These are phyloP conservation scores for Lepidurus packardi DNA, from an alignment of 1,140 invertebrate species.

Conservation along the genomic window DNA sequence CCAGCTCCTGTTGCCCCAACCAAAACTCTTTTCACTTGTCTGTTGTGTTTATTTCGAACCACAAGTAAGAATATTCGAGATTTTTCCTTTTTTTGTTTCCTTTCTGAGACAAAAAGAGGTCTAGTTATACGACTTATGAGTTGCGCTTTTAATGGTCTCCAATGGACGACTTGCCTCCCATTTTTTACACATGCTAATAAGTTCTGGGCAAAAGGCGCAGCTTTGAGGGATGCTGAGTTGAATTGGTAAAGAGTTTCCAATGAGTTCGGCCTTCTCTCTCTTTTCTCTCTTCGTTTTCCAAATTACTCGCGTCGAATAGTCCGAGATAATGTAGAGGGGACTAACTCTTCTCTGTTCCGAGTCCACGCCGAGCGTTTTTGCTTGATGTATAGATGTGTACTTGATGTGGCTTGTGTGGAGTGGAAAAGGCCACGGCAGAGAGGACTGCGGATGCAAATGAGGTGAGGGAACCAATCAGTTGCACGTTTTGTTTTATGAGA, in stretches of 20 bases:
- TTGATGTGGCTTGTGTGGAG: too few relatives aligned
- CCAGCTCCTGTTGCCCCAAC: neutral
- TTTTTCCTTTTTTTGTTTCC: too few relatives aligned
- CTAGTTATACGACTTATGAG: neutral
- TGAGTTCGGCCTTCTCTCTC: neutral
- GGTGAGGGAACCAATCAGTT: neutral
- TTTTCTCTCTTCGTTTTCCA: neutral
- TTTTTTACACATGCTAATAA: conserved; percentile 22
- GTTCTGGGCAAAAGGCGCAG: neutral
- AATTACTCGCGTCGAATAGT: neutral
- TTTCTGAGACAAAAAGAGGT: too few relatives aligned
- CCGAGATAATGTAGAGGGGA: neutral
- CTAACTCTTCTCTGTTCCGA: neutral
- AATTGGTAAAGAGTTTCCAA: conserved; percentile 15
- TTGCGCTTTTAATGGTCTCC: neutral
- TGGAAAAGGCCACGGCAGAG: neutral
- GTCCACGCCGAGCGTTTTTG: neutral
- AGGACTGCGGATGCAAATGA: neutral
- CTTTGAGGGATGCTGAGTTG: neutral
- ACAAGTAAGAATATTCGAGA: too few relatives aligned
- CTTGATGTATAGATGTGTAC: neutral
- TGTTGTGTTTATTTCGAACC: too few relatives aligned
- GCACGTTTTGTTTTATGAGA: conserved; percentile 10
- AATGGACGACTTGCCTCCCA: conserved; percentile 13
- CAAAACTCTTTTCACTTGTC: neutral